Evolutionary conservation across 2,888 invertebrate species (phyloP).

Genomic region (Lapara coniferarum): DNA sequence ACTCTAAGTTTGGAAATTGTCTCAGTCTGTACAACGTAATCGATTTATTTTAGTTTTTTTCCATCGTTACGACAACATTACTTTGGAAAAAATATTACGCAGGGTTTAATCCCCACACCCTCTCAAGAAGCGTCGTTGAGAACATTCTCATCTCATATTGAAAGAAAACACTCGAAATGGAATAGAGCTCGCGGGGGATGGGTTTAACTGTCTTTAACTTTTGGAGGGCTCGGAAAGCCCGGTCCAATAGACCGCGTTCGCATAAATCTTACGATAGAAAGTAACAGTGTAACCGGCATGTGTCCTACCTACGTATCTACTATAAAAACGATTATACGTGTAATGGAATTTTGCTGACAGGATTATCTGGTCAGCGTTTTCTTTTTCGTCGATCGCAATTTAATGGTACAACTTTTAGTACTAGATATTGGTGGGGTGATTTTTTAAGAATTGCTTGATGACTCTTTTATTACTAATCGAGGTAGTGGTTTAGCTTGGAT

Average conservation of each 20-base stretch:
- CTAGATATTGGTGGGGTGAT: too few species aligned
- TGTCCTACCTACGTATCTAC: conserved; percentile 38
- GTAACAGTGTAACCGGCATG: conserved; percentile 55
- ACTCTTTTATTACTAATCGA: too few species aligned
- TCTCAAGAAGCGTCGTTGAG: conserved; percentile 34
- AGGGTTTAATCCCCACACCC: conserved; percentile 27
- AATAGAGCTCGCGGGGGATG: conserved; percentile 38
- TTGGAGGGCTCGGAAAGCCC: conserved; percentile 47
- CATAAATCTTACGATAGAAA: conserved; percentile 55
- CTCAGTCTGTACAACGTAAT: neutral
- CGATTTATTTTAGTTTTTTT: neutral
- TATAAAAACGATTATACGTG: conserved; percentile 44
- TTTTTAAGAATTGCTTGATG: too few species aligned
- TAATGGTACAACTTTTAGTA: neutral
- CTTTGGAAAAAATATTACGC: conserved; percentile 27
- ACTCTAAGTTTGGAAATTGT: neutral
- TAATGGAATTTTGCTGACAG: conserved; percentile 44
- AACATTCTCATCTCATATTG: conserved; percentile 36
- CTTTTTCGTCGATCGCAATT: neutral
- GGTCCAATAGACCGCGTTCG: conserved; percentile 45
- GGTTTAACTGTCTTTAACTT: conserved; percentile 53
- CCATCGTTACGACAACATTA: conserved; percentile 13
- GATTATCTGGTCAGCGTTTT: conserved; percentile 37
- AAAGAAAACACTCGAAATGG: conserved; percentile 47
- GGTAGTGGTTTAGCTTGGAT: too few species aligned